Evolutionary conservation across 2,797 vertebrate species (phyloP).

Genomic region (Numenius phaeopus): DNA sequence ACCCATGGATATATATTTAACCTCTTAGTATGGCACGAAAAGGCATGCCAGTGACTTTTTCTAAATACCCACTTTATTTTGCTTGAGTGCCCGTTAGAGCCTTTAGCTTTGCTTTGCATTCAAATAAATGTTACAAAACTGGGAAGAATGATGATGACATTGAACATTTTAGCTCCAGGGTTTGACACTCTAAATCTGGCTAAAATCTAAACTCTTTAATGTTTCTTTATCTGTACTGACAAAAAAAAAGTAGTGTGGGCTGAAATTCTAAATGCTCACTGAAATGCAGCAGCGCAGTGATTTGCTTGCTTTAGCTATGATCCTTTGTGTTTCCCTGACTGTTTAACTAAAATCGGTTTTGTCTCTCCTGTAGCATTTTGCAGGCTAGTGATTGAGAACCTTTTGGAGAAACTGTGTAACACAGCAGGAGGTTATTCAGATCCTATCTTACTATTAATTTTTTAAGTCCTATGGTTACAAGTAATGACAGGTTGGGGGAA

Average conservation of each 20-base stretch:
- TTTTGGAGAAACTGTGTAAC: neutral
- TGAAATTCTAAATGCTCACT: neutral
- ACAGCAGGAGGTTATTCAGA: neutral
- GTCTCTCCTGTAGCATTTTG: neutral
- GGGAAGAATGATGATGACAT: conserved; percentile 4
- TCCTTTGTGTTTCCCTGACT: neutral
- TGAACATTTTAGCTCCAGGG: conserved; percentile 10
- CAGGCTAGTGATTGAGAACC: neutral
- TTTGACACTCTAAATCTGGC: conserved; percentile 30
- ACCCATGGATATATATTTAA: neutral
- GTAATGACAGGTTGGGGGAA: neutral
- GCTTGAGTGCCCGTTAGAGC: neutral
- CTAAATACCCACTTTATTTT: neutral
- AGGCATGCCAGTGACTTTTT: neutral
- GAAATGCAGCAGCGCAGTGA: neutral
- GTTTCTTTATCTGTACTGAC: conserved; percentile 10
- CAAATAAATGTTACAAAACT: neutral
- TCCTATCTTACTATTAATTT: neutral
- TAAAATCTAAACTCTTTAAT: conserved; percentile 32
- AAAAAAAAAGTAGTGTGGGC: neutral
- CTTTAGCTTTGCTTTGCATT: conserved; percentile 18
- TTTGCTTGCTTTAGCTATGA: neutral
- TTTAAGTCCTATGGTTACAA: neutral
- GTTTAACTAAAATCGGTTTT: neutral
- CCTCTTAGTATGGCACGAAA: neutral